Base-by-base conservation (phyloP, 2,797 vertebrate genomes). In the Ctenopoma multispine region DNA sequence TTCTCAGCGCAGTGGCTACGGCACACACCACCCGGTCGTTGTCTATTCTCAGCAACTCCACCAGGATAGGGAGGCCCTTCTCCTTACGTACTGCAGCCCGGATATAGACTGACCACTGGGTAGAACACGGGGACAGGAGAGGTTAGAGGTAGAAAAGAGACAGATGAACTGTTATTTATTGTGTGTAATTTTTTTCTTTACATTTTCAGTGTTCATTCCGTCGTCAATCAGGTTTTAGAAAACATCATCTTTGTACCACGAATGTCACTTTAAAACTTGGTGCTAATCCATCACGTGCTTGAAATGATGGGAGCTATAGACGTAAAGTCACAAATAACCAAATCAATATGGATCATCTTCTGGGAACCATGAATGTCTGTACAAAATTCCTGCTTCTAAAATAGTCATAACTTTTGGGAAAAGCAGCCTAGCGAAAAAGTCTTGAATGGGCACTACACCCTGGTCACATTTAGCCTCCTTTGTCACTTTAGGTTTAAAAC, bases 21-120 rank as follows among this genome's bases (percentile, higher is more conserved):
- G 98, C 98, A 60, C 98, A 99, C 24, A 99, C 98, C 81, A 99
- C 98, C 15, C 97, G 95, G 90, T 99, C 98, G 4, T 98, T 99
- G 92, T 99, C 97, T 95, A 99, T 98, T 90, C 98, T 96, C 80
- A 99, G 95, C 72, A 99, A 84, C 73, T 99, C 98, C 94, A 99
- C 98, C 49, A 99, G 86, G 77, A 99, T 99, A 0, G 98, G 98
- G 69, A 99, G 93, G 63, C 98, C 98, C 88, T 99, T 99, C 87
- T 99, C 98, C 68, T 99, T 99, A 55, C 97, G 96, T 81, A 99
- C 97, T 0, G 97, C 97, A 15, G 97, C 97, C 1, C 98, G 96
- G 82, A 99, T 98, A 62, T 99, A 99, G 76, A 99, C 95, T 0
- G 97, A 99, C 98, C 97, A 99, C 97, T 99, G 93, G 10, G 69